These are phyloP conservation scores for Microcebus tavaratra DNA, from an alignment of 2,113 vertebrate genomes.

Conservation along the genomic window DNA sequence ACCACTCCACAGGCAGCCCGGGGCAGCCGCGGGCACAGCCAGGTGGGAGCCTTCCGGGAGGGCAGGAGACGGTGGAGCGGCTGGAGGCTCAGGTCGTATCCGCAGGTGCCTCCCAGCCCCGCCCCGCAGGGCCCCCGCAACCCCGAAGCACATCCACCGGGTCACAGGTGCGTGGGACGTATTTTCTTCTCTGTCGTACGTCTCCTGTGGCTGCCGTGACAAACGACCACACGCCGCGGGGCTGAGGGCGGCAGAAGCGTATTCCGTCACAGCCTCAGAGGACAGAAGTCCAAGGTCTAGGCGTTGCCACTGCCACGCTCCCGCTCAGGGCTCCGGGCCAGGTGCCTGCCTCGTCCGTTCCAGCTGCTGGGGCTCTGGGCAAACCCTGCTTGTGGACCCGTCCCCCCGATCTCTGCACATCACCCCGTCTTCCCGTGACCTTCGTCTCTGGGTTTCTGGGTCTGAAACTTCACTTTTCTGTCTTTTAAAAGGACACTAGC, in stretches of 20 bases:
- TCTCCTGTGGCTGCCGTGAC: background rate
- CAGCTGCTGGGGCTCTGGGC: background rate
- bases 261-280: too few relatives aligned
- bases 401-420: background rate
- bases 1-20: rapidly evolving
- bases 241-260: background rate
- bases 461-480: background rate
- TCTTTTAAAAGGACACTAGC: background rate
- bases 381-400: rapidly evolving
- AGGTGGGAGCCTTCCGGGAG: rapidly evolving
- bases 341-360: background rate
- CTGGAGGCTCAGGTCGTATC: background rate
- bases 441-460: background rate
- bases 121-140: background rate
- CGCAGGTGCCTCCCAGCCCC: background rate
- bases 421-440: background rate
- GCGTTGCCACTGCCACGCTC: background rate
- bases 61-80: background rate
- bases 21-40: rapidly evolving
- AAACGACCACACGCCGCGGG: background rate
- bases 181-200: too few relatives aligned
- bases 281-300: background rate
- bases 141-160: rapidly evolving
- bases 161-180: rapidly evolving
- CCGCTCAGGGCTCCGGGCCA: background rate